phyloP scores from a whole-genome alignment of 2,888 invertebrate genomes.

The Oxystoma pomonae region DNA sequence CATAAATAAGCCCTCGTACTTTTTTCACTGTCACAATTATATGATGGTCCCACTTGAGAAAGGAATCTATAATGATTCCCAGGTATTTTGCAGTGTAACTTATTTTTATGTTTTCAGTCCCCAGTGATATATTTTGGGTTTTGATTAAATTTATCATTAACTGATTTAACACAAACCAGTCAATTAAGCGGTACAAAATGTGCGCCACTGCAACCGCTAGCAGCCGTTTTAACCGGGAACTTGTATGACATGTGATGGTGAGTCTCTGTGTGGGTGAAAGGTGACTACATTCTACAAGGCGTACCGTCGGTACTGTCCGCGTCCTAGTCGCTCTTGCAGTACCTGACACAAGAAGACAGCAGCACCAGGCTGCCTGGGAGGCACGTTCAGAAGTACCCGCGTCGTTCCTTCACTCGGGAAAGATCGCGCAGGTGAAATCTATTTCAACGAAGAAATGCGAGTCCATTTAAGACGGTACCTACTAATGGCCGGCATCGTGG shows the following conservation, averaged over 20 bases:
- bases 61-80: no score
- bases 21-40: no score
- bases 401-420: neutral
- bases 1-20: no score
- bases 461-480: neutral
- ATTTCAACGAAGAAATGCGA: neutral
- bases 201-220: slow-evolving; percentile 20
- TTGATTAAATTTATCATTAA: no score
- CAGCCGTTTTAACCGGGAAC: slow-evolving; percentile 26
- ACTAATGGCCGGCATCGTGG: neutral
- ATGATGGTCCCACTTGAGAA: no score
- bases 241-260: slow-evolving; percentile 39
- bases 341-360: slow-evolving; percentile 19
- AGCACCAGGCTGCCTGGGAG: slow-evolving; percentile 22
- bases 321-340: slow-evolving; percentile 26
- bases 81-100: no score
- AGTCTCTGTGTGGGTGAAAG: slow-evolving; percentile 40
- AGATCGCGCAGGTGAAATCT: neutral
- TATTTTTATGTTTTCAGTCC: no score
- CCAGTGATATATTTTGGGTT: no score
- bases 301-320: slow-evolving; percentile 27
- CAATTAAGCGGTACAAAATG: no score
- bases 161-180: no score
- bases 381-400: neutral
- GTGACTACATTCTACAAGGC: slow-evolving; percentile 40